These are phyloP conservation scores for Perithous albicinctus DNA, from an alignment of 2,888 invertebrate genomes.

Conservation along the genomic window DNA sequence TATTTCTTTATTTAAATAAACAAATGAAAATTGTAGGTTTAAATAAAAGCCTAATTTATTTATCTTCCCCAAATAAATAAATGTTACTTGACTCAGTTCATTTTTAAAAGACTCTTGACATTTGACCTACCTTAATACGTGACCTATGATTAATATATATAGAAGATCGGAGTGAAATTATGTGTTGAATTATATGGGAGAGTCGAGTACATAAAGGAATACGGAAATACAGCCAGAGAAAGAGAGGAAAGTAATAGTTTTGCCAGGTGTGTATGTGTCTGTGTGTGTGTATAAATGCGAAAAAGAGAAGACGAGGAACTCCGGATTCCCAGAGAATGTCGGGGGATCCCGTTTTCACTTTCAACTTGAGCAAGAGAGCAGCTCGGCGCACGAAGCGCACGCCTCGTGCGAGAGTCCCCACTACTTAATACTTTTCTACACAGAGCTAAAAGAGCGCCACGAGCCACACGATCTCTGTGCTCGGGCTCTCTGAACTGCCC, in stretches of 20 bases:
- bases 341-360: conserved; percentile 64
- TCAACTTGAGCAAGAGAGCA: conserved; percentile 57
- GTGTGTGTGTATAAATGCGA: too few relatives aligned
- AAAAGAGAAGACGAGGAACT: conserved; percentile 37
- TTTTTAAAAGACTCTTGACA: too few relatives aligned
- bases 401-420: conserved; percentile 18
- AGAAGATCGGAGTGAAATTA: not conserved
- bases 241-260: conserved; percentile 33
- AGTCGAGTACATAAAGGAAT: conserved; percentile 1
- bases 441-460: not conserved
- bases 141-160: not conserved
- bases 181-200: not conserved
- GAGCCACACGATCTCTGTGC: conserved; percentile 17
- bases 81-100: too few relatives aligned
- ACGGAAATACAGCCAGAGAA: conserved; percentile 21
- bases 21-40: too few relatives aligned
- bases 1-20: too few relatives aligned
- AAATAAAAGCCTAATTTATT: too few relatives aligned
- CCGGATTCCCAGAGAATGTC: conserved; percentile 42
- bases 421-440: not conserved
- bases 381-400: conserved; percentile 37
- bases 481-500: not conserved
- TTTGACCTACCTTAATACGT: too few relatives aligned
- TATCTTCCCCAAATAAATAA: too few relatives aligned
- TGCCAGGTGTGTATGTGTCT: conserved; percentile 29